Percentiles rank a stretch among this genome's conserved stretches.
Conservation (phyloP, 2,888 invertebrate genomes). For the Zelleria hepariella region DNA sequence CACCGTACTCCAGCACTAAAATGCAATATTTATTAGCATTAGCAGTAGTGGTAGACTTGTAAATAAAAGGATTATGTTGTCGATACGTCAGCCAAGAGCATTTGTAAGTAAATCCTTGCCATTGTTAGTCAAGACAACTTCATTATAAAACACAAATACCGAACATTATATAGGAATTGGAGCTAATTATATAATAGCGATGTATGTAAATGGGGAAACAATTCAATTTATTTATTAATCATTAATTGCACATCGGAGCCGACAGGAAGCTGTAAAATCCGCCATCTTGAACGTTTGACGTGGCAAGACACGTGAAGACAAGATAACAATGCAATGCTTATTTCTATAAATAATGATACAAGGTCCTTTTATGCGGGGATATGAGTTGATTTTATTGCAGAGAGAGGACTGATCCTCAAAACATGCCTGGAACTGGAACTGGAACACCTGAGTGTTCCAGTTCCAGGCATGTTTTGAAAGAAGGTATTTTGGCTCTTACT, state of each 20-base stretch:
- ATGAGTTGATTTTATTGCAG: too few species aligned
- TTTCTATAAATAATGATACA: not conserved
- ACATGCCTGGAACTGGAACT: too few species aligned
- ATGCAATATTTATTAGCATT: not conserved
- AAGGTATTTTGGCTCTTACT: too few species aligned
- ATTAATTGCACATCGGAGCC: not conserved
- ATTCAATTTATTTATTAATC: not conserved
- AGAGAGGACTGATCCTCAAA: too few species aligned
- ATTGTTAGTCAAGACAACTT: slow-evolving; percentile 1
- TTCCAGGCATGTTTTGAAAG: too few species aligned
- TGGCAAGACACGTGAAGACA: not conserved
- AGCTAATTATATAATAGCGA: not conserved
- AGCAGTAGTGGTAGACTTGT: not conserved
- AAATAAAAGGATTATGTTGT: not conserved
- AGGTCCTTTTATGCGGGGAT: too few species aligned
- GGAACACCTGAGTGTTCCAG: too few species aligned
- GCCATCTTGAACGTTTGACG: not conserved
- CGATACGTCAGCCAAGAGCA: not conserved
- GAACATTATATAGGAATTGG: not conserved
- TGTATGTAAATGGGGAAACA: not conserved
- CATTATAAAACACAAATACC: not conserved
- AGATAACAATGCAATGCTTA: not conserved
- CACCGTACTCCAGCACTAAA: not conserved
- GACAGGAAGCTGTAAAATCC: not conserved
- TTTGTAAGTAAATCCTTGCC: not conserved